Evolutionary conservation across 2,888 invertebrate species (phyloP).

Genomic region (Linnaemya tessellans): DNA sequence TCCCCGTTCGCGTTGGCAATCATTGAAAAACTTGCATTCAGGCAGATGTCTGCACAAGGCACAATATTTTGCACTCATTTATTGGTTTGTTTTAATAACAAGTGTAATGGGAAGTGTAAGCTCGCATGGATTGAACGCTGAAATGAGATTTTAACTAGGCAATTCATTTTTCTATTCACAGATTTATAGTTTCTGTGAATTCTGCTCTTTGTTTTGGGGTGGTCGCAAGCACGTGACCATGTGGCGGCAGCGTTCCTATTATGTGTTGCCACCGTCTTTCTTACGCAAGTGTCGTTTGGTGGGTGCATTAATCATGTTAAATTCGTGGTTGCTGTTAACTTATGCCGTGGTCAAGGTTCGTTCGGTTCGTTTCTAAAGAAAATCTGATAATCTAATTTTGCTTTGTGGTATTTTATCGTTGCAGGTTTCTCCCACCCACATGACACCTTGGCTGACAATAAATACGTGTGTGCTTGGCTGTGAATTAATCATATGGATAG

Average conservation of each 20-base stretch:
- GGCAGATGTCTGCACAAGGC: constrained; percentile 72
- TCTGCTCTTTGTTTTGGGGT: constrained; percentile 63
- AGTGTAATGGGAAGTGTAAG: constrained; percentile 76
- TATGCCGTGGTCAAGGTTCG: constrained; percentile 74
- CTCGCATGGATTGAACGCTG: not conserved
- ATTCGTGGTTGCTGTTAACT: constrained; percentile 75
- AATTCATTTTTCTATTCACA: constrained; percentile 18
- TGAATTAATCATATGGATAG: constrained; percentile 75
- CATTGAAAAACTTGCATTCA: constrained; percentile 63
- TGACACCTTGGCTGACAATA: constrained; percentile 76
- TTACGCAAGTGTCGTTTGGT: constrained; percentile 76
- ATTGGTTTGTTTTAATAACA: constrained; percentile 75
- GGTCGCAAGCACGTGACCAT: constrained; percentile 68
- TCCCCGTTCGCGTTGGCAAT: constrained; percentile 69
- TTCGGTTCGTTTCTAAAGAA: not conserved
- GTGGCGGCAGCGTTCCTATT: constrained; percentile 75
- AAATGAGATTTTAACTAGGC: not conserved
- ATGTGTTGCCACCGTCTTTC: constrained; percentile 75
- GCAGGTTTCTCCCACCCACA: constrained; percentile 76
- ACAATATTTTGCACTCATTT: constrained; percentile 76
- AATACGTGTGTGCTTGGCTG: constrained; percentile 74
- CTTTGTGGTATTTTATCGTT: constrained; percentile 36
- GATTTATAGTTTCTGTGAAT: constrained; percentile 73
- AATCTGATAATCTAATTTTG: constrained; percentile 1
- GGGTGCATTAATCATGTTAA: constrained; percentile 75